A percentile compares a stretch with the other conserved stretches of the same genome.
phyloP scores from a whole-genome alignment of 1,140 invertebrate species.

The Drepana arcuata region DNA sequence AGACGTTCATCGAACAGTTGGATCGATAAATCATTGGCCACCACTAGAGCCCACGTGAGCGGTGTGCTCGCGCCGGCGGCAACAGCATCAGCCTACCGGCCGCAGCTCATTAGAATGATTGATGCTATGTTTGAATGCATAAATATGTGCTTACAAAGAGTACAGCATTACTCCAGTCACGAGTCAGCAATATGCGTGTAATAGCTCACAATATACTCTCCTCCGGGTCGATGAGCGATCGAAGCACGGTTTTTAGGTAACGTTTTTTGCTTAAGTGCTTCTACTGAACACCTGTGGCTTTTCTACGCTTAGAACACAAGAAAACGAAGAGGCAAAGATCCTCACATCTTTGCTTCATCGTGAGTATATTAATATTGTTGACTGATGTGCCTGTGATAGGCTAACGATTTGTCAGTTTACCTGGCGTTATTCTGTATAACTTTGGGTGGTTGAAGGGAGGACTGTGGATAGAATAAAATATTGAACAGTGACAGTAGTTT shows the following conservation, averaged over 20 bases:
- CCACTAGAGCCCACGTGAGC: conserved; percentile 28
- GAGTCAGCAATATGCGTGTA: conserved; percentile 21
- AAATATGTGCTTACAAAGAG: conserved; percentile 49
- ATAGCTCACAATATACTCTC: conserved; percentile 1
- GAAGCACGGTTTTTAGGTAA: not conserved
- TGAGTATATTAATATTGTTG: no score
- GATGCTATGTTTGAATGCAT: conserved; percentile 57
- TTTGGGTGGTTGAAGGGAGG: no score
- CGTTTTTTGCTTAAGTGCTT: no score
- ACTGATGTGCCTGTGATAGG: not conserved
- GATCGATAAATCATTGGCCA: conserved; percentile 16
- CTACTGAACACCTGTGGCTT: no score
- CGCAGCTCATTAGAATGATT: conserved; percentile 65
- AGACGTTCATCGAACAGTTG: no score
- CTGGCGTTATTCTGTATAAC: no score
- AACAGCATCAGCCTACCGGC: conserved; percentile 27
- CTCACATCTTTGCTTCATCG: not conserved
- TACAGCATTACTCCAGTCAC: conserved; percentile 35
- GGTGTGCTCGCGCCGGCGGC: conserved; percentile 23
- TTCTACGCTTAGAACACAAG: no score
- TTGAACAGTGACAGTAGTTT: no score
- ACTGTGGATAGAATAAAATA: no score
- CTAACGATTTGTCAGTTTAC: no score
- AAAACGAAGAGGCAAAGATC: no score
- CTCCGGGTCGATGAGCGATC: not conserved